phyloP scores from a whole-genome alignment of 2,113 vertebrate genomes.

The Andinoacara biseriatus region DNA sequence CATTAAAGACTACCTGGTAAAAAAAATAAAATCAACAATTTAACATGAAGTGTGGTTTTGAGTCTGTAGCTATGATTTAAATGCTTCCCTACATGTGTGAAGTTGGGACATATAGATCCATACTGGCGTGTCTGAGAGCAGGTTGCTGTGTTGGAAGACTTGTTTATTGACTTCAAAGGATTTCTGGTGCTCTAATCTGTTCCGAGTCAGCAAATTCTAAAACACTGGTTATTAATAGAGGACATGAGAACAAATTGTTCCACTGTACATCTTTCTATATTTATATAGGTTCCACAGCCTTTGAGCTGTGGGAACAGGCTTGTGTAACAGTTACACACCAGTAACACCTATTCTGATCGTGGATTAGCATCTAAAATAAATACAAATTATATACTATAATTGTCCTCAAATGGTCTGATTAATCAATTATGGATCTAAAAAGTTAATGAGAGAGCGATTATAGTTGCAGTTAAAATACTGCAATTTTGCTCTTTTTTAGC shows the following conservation, averaged over 20 bases:
- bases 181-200: constrained; percentile 12
- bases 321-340: neutral
- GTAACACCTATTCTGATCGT: neutral
- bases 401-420: neutral
- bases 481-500: neutral
- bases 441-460: neutral
- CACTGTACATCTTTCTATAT: neutral
- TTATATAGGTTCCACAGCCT: constrained; percentile 7
- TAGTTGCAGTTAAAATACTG: neutral
- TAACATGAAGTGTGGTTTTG: neutral
- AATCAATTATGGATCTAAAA: neutral
- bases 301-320: neutral
- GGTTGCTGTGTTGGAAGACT: constrained; percentile 1
- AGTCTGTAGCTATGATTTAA: neutral
- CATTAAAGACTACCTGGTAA: neutral
- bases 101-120: neutral
- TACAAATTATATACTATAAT: neutral
- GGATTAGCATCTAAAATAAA: neutral
- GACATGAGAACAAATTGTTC: constrained; percentile 25
- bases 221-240: constrained; percentile 23
- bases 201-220: neutral
- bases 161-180: constrained; percentile 6
- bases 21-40: neutral
- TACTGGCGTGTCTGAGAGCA: neutral
- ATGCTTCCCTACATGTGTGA: neutral